These are phyloP conservation scores for Sebastes schlegelii DNA, from an alignment of 2,113 vertebrate genomes.

Conservation along the genomic window DNA sequence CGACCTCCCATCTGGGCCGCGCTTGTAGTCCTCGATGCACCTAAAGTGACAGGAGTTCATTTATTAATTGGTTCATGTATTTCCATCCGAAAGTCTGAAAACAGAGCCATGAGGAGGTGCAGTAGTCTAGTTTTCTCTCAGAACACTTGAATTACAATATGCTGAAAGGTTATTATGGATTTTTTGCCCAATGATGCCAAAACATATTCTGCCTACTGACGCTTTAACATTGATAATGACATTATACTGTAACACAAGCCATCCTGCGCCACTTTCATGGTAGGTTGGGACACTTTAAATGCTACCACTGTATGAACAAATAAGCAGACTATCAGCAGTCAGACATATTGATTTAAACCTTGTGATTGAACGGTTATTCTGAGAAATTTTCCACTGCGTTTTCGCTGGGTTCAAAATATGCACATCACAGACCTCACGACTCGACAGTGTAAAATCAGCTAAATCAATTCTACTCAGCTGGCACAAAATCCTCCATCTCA, in stretches of 20 bases:
- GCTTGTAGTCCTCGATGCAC: conserved; percentile 98
- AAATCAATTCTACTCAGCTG: conserved; percentile 49
- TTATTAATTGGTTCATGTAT: neutral
- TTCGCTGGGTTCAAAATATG: conserved; percentile 16
- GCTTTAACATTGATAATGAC: neutral
- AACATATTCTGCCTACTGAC: too few relatives aligned
- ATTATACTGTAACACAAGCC: neutral
- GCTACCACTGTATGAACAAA: neutral
- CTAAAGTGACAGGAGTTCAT: conserved; percentile 70
- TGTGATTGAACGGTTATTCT: neutral
- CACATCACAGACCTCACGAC: neutral
- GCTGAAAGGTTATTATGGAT: too few relatives aligned
- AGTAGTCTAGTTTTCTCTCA: too few relatives aligned
- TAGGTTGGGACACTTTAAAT: neutral
- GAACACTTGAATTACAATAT: too few relatives aligned
- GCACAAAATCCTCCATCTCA: conserved; percentile 40
- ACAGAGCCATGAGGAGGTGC: too few relatives aligned
- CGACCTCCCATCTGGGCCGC: conserved; percentile 90
- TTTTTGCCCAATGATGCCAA: too few relatives aligned
- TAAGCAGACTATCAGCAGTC: neutral
- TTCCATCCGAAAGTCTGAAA: too few relatives aligned
- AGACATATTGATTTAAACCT: neutral
- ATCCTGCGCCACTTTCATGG: too few relatives aligned
- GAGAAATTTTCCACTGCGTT: neutral
- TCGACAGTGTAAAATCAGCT: conserved; percentile 24